phyloP scores from a whole-genome alignment of 2,888 invertebrate species.

The Eremobia ochroleuca region DNA sequence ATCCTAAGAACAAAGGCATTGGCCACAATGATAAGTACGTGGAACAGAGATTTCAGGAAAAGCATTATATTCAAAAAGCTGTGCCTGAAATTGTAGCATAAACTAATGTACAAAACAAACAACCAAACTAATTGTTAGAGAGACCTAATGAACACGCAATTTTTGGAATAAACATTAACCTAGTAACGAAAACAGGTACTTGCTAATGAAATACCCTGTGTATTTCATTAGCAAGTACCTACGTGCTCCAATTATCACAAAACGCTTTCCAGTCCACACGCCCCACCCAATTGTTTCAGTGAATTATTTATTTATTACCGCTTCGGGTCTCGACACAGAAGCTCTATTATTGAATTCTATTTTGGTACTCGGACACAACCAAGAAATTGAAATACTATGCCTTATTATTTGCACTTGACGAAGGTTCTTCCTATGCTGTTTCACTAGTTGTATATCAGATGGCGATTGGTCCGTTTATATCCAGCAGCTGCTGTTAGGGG shows the following conservation, averaged over 20 bases:
- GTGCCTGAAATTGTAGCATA: background rate
- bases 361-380: background rate
- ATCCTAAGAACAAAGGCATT: background rate
- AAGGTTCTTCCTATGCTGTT: background rate
- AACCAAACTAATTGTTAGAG: slow-evolving; percentile 4
- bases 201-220: too few species aligned
- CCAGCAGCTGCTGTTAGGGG: background rate
- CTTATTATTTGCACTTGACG: slow-evolving; percentile 6
- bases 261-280: slow-evolving; percentile 32
- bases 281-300: slow-evolving; percentile 34
- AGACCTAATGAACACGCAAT: slow-evolving; percentile 28
- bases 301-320: slow-evolving; percentile 43
- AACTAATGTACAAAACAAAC: slow-evolving; percentile 21
- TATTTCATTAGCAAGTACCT: slow-evolving; percentile 31
- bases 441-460: background rate
- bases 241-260: slow-evolving; percentile 41
- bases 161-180: slow-evolving; percentile 16
- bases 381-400: slow-evolving; percentile 7
- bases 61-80: background rate
- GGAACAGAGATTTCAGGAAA: background rate
- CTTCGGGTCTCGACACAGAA: slow-evolving; percentile 14
- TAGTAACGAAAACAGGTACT: slow-evolving; percentile 28
- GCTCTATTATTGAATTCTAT: slow-evolving; percentile 38
- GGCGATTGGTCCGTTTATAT: background rate
- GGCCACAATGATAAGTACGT: background rate